phyloP scores from a whole-genome alignment of 53 echinoderm and acorn worm species.

The Holothuria scabra region DNA sequence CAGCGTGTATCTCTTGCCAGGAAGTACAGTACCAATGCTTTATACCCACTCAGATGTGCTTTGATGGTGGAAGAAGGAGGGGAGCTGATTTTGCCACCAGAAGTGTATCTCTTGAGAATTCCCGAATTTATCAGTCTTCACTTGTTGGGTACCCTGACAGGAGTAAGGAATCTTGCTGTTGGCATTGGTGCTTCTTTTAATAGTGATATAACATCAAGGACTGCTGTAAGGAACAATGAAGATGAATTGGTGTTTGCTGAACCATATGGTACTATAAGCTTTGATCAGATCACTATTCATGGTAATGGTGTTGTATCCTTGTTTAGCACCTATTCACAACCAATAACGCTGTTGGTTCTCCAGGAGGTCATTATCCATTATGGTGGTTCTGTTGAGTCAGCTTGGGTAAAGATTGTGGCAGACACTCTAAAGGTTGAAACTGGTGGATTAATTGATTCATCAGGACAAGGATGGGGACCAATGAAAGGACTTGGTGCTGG shows the following conservation, averaged over 20 bases:
- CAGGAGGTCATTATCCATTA: slow-evolving; percentile 64
- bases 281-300: slow-evolving; percentile 65
- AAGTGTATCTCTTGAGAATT: slow-evolving; percentile 60
- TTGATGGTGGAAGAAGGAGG: slow-evolving; percentile 67
- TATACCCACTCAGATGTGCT: slow-evolving; percentile 70
- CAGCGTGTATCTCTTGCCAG: slow-evolving; percentile 76
- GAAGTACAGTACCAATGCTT: slow-evolving; percentile 60
- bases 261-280: slow-evolving; percentile 74
- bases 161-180: slow-evolving; percentile 66
- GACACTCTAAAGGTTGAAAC: slow-evolving; percentile 68
- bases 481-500: slow-evolving; percentile 75
- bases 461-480: slow-evolving; percentile 68
- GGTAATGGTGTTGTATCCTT: slow-evolving; percentile 66
- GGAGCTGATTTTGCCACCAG: slow-evolving; percentile 73
- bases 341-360: slow-evolving; percentile 55
- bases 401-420: slow-evolving; percentile 63
- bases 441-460: slow-evolving; percentile 63
- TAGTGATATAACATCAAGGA: slow-evolving; percentile 66
- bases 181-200: slow-evolving; percentile 65
- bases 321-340: slow-evolving; percentile 27
- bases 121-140: slow-evolving; percentile 46
- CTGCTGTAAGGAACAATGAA: slow-evolving; percentile 53
- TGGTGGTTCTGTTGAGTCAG: slow-evolving; percentile 53
- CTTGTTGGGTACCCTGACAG: slow-evolving; percentile 70
- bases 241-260: slow-evolving; percentile 63